Base-by-base conservation (phyloP, 2,797 vertebrate genomes). In the Balearica regulorum region DNA sequence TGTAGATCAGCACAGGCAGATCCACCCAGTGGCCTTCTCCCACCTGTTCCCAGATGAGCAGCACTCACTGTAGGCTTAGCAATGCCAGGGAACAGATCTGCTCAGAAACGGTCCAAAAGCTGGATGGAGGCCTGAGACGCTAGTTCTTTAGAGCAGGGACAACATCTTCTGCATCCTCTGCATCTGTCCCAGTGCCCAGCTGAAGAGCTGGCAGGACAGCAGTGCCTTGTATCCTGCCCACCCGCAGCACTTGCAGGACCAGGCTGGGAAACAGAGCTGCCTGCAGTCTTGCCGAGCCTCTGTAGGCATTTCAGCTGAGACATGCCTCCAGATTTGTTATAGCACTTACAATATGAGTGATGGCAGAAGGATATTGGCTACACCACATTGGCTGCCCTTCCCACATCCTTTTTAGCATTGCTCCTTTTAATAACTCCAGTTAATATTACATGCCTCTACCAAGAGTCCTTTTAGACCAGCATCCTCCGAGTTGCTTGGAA, bases 401-500 rank as follows among this genome's bases (percentile, higher is more conserved):
- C 69, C 1, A 4, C 49, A 51, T 12, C 73, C 54, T 70, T 37
- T 71, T 43, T 24, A 85, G 68, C 1, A 0, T 15, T 21, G 39
- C 51, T 72, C 76, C 64, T 75, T 73, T 75, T 90, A 89, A 51
- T 44, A 70, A 95, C 87, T 93, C 69, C 54, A 57, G 71, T 84
- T 77, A 92, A 80, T 70, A 95, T 83, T 24, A 73, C 53, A 49
- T n/a, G 85, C 60, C 62, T 87, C 84, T 49, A 75, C 11, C 83
- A 71, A 79, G 92, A 80, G 69, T 51, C 91, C 44, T 91, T 90
- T 89, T 51, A 92, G 87, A 83, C 78, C 39, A 39, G 60, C 90
- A 96, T 94, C 82, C 71, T 62, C 78, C 0, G 69, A 96, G 97
- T 97, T 97, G 97, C 96, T 93, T 97, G 95, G 96, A 97, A 96